Base-by-base conservation (phyloP, 2,113 vertebrate genomes). In the Nettapus auritus region DNA sequence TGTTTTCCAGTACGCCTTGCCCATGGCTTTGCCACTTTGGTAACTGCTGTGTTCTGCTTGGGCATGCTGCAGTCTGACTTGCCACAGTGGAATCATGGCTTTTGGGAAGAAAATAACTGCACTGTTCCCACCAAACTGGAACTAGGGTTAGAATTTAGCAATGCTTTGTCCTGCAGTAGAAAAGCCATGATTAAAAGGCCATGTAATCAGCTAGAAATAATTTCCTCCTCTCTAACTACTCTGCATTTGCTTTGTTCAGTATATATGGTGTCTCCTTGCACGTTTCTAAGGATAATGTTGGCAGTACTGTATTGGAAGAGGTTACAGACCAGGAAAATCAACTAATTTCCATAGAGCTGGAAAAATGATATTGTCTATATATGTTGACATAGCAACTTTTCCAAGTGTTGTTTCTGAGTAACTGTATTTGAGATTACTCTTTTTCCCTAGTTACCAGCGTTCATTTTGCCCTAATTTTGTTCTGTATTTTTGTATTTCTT, bases 341-440 rank as follows among this genome's bases (percentile, higher is more conserved):
- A 75, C 38, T 89, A 9, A 44, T 40, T 74, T 89, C 29, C 25
- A 26, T 33, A 57, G 48, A 75, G 63, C 62, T 93, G 83, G 70
- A 92, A 75, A 64, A 55, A 81, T 25, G n/a, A 33, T 89, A 56
- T 68, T 84, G 40, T 87, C 70, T 86, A 3, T 69, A 19, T 64
- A 40, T 64, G 62, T 55, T 73, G 66, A 67, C 74, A 60, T 10
- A 86, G 67, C 71, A 75, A 57, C 34, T 83, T 88, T 91, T 34
- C 55, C 33, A 48, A 68, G 85, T 73, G 75, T 64, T 74, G 85
- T 59, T 93, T 94, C 81, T 73, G 66, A 63, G 66, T 93, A 92
- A 68, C 18, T 70, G 77, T 93, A 85, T 82, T 82, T 74, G 79
- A 93, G 48, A 86, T 91, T 29, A 89, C 57, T 93, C 79, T 77